These are phyloP conservation scores for Daphoenositta chrysoptera DNA, from an alignment of 2,113 vertebrate genomes.

Conservation along the genomic window DNA sequence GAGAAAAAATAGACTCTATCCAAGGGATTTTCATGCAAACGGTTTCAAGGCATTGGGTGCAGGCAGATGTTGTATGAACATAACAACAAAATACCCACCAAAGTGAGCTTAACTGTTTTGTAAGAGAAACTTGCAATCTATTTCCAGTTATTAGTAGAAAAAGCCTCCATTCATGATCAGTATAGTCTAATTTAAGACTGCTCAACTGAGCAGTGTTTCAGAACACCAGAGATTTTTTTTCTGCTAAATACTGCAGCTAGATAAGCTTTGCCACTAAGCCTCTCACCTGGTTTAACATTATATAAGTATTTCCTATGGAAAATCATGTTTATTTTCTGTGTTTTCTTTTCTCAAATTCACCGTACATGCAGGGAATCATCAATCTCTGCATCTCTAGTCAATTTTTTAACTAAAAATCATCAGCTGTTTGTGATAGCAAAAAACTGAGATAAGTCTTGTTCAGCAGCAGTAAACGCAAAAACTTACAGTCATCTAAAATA, in stretches of 20 bases:
- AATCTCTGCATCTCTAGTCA: not conserved
- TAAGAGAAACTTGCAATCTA: not conserved
- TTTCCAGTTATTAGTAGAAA: not conserved
- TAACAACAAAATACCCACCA: accelerated
- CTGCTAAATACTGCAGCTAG: not conserved
- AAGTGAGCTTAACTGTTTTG: not conserved
- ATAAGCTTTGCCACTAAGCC: not conserved
- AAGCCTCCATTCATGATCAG: not conserved
- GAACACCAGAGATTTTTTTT: not conserved
- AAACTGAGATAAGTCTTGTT: not conserved
- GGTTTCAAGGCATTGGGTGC: not conserved
- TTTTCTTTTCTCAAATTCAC: not conserved
- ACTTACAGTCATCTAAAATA: not conserved
- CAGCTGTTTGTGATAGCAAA: not conserved
- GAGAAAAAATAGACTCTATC: not conserved
- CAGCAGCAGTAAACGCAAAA: not conserved
- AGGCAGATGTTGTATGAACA: not conserved
- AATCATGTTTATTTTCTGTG: not conserved
- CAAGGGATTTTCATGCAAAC: not conserved
- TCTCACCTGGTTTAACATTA: not conserved
- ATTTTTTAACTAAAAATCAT: not conserved
- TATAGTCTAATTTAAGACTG: not conserved
- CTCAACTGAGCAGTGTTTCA: not conserved
- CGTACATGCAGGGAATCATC: not conserved
- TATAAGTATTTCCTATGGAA: not conserved